phyloP scores from a whole-genome alignment of 2,797 vertebrate species.

The Pagetopsis macropterus region DNA sequence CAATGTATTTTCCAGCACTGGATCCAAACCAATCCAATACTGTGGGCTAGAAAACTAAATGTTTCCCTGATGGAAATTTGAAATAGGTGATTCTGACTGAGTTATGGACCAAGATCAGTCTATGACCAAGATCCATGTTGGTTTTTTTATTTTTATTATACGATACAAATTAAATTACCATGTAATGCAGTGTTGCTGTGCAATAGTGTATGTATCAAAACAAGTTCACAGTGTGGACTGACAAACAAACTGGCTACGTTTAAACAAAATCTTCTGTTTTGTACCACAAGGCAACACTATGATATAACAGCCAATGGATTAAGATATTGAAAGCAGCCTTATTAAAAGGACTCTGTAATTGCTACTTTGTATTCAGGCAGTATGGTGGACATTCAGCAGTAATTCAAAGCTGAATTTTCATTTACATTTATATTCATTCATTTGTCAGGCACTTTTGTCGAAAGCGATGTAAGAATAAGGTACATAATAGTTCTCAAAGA shows the following conservation, averaged over 20 bases:
- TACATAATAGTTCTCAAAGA: background rate
- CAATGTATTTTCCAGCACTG: slow-evolving; percentile 37
- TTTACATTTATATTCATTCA: slow-evolving; percentile 29
- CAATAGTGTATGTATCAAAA: background rate
- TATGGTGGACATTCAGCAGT: slow-evolving; percentile 1
- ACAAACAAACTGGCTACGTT: slow-evolving; percentile 6
- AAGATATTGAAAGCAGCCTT: slow-evolving; percentile 17
- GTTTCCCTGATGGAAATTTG: slow-evolving; percentile 1
- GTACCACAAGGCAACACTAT: background rate
- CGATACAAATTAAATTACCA: background rate
- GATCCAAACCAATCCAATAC: slow-evolving; percentile 33
- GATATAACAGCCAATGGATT: slow-evolving; percentile 11
- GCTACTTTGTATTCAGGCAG: slow-evolving; percentile 33
- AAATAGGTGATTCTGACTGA: slow-evolving; percentile 17
- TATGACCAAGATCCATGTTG: background rate
- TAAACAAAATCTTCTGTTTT: slow-evolving; percentile 7
- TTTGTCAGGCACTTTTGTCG: slow-evolving; percentile 14
- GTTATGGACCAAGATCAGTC: background rate
- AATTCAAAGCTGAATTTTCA: slow-evolving; percentile 23
- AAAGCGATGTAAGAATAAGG: slow-evolving; percentile 8
- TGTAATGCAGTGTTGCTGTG: slow-evolving; percentile 3
- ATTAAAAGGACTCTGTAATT: slow-evolving; percentile 21
- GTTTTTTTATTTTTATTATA: background rate
- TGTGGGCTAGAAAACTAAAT: slow-evolving; percentile 39
- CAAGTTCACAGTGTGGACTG: background rate